Conservation (phyloP, 1,140 invertebrate genomes). For the Samia ricini region DNA sequence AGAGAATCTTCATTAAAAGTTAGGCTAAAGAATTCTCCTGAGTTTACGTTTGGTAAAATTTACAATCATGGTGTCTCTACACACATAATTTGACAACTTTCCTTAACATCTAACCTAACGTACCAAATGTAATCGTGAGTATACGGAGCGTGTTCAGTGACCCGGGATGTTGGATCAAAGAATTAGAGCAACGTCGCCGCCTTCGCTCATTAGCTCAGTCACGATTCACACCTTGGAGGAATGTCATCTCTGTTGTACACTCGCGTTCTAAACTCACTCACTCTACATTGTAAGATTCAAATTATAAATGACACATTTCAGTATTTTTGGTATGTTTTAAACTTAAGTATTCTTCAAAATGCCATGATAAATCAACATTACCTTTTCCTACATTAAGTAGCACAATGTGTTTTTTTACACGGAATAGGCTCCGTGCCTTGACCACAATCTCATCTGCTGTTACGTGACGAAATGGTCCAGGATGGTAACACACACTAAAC, state of each 20-base stretch:
- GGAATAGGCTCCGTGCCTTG: no score
- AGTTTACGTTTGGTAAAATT: not conserved
- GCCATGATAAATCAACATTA: no score
- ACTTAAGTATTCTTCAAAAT: no score
- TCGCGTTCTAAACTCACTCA: not conserved
- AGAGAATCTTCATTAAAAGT: no score
- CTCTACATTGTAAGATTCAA: not conserved
- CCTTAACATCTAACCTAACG: not conserved
- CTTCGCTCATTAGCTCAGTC: slow-evolving; percentile 39
- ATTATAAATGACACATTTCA: not conserved
- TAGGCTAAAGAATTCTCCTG: no score
- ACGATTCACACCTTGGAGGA: slow-evolving; percentile 26
- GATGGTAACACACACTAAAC: no score
- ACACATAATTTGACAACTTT: not conserved
- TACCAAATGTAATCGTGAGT: slow-evolving; percentile 11
- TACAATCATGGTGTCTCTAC: not conserved
- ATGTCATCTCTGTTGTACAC: slow-evolving; percentile 13
- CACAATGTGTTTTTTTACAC: no score
- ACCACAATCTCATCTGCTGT: no score
- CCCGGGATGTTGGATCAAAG: slow-evolving; percentile 40
- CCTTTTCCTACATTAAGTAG: no score
- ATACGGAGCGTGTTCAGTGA: slow-evolving; percentile 31
- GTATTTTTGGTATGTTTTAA: not conserved
- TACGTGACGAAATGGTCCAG: no score
- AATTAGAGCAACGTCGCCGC: slow-evolving; percentile 33